Evolutionary conservation across 2,888 invertebrate species (phyloP), one percentile per base, ranked within the genome.

Genomic region (Shargacucullia verbasci): DNA sequence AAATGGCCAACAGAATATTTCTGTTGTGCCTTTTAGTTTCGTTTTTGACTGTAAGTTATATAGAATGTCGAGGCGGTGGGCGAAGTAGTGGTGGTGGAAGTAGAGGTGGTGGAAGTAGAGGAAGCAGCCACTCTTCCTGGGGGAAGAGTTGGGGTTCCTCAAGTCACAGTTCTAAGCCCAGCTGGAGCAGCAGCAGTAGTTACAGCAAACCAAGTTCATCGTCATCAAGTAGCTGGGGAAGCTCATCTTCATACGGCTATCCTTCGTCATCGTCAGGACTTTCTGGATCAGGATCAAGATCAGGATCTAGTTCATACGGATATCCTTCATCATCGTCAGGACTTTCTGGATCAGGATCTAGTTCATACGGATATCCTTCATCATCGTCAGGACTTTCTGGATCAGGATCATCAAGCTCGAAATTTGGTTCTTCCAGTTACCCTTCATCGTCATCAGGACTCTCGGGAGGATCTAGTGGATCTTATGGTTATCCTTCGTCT

Each of bases 1-100:
- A 73, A 61, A 91, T 91, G 91, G 87, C 82, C 80, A 87, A 80
- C 82, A 89, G 82, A 75, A 75, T 61, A 71, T 47, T 84, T 71
- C 74, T 90, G 83, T 84, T 89, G 81, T 85, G 87, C 76, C 81
- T 91, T 12, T 79, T 89, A 53, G 65, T 90, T 59, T 71, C 81
- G 59, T 81, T 81, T 78, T 54, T 84, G 34, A 74, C 80, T 46
- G 72, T 82, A 33, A 79, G 81, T 67, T 74, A 80, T 45, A 77
- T 80, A 50, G 81, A 86, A 73, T 82, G 87, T 71, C 53, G 74
- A 39, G 70, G 82, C 39, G 65, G 70, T 29, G 62, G 81, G 54
- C 59, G 82, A 2, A 40, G 79, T 10, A 60, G 82, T 2, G 58
- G 79, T 0, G 45, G 82, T 5, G 55, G 81, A 3, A 44, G 79